phyloP scores from a whole-genome alignment of 2,113 vertebrate genomes.

The Oxyruncus cristatus region DNA sequence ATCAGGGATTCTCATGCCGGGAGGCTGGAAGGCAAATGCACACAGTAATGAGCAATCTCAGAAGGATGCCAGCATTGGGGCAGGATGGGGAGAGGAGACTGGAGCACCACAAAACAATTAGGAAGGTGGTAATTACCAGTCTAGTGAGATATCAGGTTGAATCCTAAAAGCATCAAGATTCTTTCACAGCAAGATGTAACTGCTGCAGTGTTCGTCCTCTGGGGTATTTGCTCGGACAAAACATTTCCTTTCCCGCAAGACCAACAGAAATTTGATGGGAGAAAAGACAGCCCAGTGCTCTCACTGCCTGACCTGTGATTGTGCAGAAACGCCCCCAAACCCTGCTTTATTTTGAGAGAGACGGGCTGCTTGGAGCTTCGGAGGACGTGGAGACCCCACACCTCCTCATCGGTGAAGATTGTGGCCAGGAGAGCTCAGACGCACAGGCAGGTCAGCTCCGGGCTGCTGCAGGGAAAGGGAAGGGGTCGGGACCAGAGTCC shows the following conservation, averaged over 20 bases:
- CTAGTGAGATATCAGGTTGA: neutral
- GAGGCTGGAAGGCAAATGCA: neutral
- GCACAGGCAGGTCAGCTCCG: fast-evolving
- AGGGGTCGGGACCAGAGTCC: neutral
- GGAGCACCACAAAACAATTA: constrained; percentile 15
- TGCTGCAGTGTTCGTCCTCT: neutral
- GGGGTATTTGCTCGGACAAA: neutral
- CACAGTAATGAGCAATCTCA: neutral
- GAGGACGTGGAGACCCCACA: neutral
- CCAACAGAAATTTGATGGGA: neutral
- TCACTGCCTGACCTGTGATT: neutral
- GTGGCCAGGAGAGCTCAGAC: neutral
- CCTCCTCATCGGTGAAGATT: neutral
- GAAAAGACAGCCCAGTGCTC: neutral
- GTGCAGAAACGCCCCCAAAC: neutral
- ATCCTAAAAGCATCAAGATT: constrained; percentile 44
- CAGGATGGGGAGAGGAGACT: neutral
- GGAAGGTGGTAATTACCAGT: constrained; percentile 31
- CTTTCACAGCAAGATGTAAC: neutral
- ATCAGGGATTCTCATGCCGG: fast-evolving
- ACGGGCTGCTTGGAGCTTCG: neutral
- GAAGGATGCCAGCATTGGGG: neutral
- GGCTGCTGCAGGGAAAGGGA: neutral
- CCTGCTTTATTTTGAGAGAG: neutral
- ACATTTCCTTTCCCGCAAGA: constrained; percentile 38